phyloP scores from a whole-genome alignment of 2,113 vertebrate genomes.

The Isichthys henryi region DNA sequence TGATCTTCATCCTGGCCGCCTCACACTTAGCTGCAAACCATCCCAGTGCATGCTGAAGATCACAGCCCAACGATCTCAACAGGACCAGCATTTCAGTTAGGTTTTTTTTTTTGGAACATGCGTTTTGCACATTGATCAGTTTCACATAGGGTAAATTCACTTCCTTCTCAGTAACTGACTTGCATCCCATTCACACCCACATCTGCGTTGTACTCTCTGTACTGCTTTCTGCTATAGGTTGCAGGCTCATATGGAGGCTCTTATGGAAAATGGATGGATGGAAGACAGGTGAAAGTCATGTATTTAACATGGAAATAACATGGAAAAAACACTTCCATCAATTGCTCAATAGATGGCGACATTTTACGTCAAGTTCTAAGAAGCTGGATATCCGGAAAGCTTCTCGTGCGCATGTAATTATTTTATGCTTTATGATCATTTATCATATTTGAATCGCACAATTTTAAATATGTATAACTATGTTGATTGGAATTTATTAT shows the following conservation, averaged over 20 bases:
- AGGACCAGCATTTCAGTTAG: not conserved
- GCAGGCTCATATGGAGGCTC: not conserved
- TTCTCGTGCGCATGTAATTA: not conserved
- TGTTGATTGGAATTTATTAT: not conserved
- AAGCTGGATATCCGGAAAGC: not conserved
- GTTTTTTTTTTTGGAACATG: not conserved
- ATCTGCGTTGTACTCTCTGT: not conserved
- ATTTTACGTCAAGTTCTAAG: not conserved
- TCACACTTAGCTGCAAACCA: not conserved
- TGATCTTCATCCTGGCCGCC: not conserved
- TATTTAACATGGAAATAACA: not conserved
- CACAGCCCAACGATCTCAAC: not conserved
- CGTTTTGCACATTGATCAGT: not conserved
- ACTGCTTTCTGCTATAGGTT: not conserved
- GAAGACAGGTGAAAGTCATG: not conserved
- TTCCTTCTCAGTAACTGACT: not conserved
- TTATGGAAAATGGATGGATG: not conserved
- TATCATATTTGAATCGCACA: not conserved
- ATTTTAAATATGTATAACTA: not conserved
- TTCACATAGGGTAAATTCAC: not conserved
- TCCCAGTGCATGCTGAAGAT: not conserved
- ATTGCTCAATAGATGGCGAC: slow-evolving; percentile 35
- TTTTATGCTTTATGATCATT: not conserved
- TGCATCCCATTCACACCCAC: not conserved
- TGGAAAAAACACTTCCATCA: not conserved